A percentile compares a stretch with the other conserved stretches of the same genome.
phyloP scores from a whole-genome alignment of 2,888 invertebrate species.

The Drosophila melanosoma region DNA sequence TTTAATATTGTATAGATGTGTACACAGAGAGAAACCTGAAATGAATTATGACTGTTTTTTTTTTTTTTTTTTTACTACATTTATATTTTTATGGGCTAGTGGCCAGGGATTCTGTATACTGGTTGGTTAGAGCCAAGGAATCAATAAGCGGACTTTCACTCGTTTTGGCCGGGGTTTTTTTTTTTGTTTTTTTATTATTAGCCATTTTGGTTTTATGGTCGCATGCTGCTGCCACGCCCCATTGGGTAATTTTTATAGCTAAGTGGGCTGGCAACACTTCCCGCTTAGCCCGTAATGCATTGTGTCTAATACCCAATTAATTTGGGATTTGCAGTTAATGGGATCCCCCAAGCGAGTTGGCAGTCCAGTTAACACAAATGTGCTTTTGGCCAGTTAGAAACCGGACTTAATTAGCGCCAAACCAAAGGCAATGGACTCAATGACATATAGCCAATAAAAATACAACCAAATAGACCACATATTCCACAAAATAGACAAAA shows the following conservation, averaged over 20 bases:
- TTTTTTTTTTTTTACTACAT: conserved; percentile 52
- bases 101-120: conserved; percentile 1
- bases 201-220: conserved; percentile 50
- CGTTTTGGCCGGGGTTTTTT: conserved; percentile 32
- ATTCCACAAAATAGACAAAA: conserved; percentile 3
- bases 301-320: conserved; percentile 78
- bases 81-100: conserved; percentile 58
- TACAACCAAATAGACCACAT: conserved; percentile 41
- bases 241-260: conserved; percentile 53
- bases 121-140: conserved; percentile 14
- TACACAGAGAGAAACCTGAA: conserved; percentile 15
- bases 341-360: conserved; percentile 43
- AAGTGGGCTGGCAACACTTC: conserved; percentile 38
- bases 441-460: conserved; percentile 62
- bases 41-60: conserved; percentile 51
- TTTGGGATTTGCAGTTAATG: conserved; percentile 72
- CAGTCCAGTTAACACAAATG: conserved; percentile 20
- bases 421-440: conserved; percentile 15
- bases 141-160: conserved; percentile 45
- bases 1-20: conserved; percentile 10
- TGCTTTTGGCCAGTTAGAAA: conserved; percentile 46
- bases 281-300: conserved; percentile 56
- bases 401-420: conserved; percentile 54
- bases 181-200: conserved; percentile 63
- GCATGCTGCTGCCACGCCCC: conserved; percentile 48